Evolutionary conservation across 2,888 invertebrate species (phyloP).

Genomic region (Hemithea aestivaria): DNA sequence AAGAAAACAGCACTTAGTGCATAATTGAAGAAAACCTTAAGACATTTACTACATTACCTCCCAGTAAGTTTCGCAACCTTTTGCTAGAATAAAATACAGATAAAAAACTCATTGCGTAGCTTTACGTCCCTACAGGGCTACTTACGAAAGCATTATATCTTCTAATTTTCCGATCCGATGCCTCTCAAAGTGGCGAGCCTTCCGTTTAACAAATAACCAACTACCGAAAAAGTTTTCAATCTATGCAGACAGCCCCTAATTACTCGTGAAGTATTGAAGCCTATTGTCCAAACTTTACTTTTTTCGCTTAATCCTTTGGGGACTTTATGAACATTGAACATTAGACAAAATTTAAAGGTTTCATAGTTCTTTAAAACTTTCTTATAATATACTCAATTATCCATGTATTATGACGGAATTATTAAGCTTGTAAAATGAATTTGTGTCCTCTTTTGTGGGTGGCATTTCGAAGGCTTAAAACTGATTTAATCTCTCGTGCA

Average conservation of each 20-base stretch:
- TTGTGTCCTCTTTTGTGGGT: conserved; percentile 23
- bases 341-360: conserved; percentile 29
- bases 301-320: conserved; percentile 38
- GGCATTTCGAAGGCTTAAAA: conserved; percentile 11
- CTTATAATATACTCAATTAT: conserved; percentile 44
- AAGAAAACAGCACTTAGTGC: too few species aligned
- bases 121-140: conserved; percentile 5
- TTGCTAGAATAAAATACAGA: neutral
- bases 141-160: conserved; percentile 15
- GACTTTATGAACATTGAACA: conserved; percentile 27
- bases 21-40: too few species aligned
- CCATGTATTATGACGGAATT: conserved; percentile 25
- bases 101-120: neutral
- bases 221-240: conserved; percentile 26
- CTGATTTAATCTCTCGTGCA: conserved; percentile 9
- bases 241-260: conserved; percentile 26
- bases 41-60: too few species aligned
- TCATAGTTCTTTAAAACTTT: conserved; percentile 24
- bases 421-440: conserved; percentile 30
- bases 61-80: too few species aligned
- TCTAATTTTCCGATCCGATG: conserved; percentile 24
- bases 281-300: conserved; percentile 25
- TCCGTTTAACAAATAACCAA: conserved; percentile 17
- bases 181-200: conserved; percentile 18
- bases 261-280: conserved; percentile 31